A percentile compares a stretch with the other conserved stretches of the same genome.
Conservation (phyloP, 35 echinoderm and acorn worm species). For the Stichopus chloronotus region DNA sequence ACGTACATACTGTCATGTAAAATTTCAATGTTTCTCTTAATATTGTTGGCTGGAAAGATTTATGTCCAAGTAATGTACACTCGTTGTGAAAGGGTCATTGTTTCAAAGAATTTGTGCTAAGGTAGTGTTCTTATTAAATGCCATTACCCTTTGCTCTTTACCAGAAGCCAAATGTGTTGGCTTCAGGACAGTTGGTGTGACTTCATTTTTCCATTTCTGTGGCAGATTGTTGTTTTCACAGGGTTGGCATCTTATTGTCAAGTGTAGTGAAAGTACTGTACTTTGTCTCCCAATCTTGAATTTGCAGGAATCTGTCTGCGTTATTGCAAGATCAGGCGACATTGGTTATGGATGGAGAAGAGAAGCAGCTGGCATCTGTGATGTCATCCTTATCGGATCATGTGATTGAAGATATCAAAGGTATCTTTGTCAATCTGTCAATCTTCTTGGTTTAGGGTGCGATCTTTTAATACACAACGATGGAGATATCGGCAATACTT, state of each 20-base stretch:
- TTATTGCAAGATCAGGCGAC: slow-evolving; percentile 74
- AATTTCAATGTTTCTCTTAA: too few species aligned
- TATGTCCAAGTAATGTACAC: too few species aligned
- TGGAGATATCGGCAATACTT: background rate
- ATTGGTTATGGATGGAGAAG: slow-evolving; percentile 65
- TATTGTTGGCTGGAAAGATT: too few species aligned
- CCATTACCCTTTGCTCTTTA: too few species aligned
- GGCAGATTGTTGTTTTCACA: too few species aligned
- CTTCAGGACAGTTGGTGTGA: too few species aligned
- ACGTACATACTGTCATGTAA: too few species aligned
- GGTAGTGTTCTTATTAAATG: too few species aligned
- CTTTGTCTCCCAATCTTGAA: background rate
- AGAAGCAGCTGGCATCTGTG: slow-evolving; percentile 75
- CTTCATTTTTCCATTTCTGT: too few species aligned
- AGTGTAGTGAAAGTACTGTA: background rate
- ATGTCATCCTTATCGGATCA: slow-evolving; percentile 71
- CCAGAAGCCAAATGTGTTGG: too few species aligned
- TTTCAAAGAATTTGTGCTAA: too few species aligned
- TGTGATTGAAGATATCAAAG: slow-evolving; percentile 97
- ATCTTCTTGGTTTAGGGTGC: background rate
- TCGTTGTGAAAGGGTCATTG: too few species aligned
- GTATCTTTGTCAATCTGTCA: slow-evolving; percentile 7
- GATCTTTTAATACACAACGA: background rate
- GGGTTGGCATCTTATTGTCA: background rate
- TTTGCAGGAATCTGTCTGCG: slow-evolving; percentile 70